Evolutionary conservation across 2,113 vertebrate genomes (phyloP).

Genomic region (Maccullochella peelii): DNA sequence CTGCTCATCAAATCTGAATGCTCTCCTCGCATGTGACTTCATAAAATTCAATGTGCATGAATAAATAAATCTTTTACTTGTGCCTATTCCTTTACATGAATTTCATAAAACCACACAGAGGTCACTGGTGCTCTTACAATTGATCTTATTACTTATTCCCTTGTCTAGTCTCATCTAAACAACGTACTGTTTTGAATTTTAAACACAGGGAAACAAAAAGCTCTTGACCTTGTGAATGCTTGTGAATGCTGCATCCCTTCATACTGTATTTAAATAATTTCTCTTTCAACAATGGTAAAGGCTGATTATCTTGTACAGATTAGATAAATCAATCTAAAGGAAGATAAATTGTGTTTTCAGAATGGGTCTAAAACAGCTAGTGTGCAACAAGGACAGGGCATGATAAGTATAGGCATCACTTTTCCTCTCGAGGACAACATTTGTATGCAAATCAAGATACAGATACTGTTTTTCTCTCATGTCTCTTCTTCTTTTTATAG

Average conservation of each 20-base stretch:
- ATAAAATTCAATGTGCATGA: slow-evolving; percentile 43
- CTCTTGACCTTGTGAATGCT: slow-evolving; percentile 66
- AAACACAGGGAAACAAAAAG: slow-evolving; percentile 40
- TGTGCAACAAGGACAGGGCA: slow-evolving; percentile 44
- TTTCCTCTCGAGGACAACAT: slow-evolving; percentile 41
- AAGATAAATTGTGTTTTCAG: slow-evolving; percentile 49
- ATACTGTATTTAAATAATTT: slow-evolving; percentile 51
- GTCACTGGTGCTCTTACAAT: slow-evolving; percentile 48
- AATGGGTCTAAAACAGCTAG: slow-evolving; percentile 34
- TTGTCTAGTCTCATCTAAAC: slow-evolving; percentile 54
- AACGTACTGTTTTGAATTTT: slow-evolving; percentile 57
- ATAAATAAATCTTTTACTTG: slow-evolving; percentile 50
- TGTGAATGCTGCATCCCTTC: slow-evolving; percentile 38
- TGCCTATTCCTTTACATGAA: slow-evolving; percentile 31
- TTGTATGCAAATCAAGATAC: slow-evolving; percentile 54
- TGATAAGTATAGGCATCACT: slow-evolving; percentile 37
- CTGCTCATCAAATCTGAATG: slow-evolving; percentile 44
- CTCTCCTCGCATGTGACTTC: slow-evolving; percentile 40
- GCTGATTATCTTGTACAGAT: slow-evolving; percentile 56
- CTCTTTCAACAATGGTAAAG: slow-evolving; percentile 37
- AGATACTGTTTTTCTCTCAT: slow-evolving; percentile 23
- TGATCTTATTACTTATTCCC: slow-evolving; percentile 49
- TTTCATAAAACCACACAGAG: slow-evolving; percentile 56
- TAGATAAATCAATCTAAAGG: slow-evolving; percentile 49
- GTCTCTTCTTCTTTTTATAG: slow-evolving; percentile 7